These are phyloP conservation scores for Cylloceria caligata DNA, from an alignment of 2,888 invertebrate species.

Conservation along the genomic window DNA sequence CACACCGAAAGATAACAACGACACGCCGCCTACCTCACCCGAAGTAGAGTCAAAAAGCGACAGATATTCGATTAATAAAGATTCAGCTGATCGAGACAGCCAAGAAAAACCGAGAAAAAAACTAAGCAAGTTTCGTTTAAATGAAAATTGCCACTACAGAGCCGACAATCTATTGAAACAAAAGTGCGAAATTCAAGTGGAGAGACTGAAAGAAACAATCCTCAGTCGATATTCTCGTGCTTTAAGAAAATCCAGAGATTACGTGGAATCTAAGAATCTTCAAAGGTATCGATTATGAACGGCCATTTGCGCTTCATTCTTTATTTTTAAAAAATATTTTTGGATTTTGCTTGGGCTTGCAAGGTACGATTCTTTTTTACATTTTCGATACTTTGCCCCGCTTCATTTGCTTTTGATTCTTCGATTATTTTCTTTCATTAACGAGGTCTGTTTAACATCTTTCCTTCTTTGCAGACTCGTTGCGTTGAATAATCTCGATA, in stretches of 20 bases:
- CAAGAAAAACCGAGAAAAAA: slow-evolving; percentile 53
- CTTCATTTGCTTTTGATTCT: slow-evolving; percentile 27
- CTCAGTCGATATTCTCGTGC: slow-evolving; percentile 74
- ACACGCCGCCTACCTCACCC: slow-evolving; percentile 31
- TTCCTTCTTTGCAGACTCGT: slow-evolving; percentile 66
- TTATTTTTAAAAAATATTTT: slow-evolving; percentile 23
- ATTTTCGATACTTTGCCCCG: background rate
- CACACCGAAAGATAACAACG: slow-evolving; percentile 26
- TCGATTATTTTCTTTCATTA: slow-evolving; percentile 27
- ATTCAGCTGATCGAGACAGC: background rate
- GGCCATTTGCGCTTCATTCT: slow-evolving; percentile 29
- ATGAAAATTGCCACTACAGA: slow-evolving; percentile 70
- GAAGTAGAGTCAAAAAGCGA: slow-evolving; percentile 60
- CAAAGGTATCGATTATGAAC: slow-evolving; percentile 76
- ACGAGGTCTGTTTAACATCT: background rate
- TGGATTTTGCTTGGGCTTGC: background rate
- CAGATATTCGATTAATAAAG: background rate
- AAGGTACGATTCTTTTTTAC: slow-evolving; percentile 31
- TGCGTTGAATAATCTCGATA: slow-evolving; percentile 73
- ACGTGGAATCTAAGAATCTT: slow-evolving; percentile 76
- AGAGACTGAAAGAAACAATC: slow-evolving; percentile 72
- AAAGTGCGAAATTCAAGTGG: slow-evolving; percentile 72
- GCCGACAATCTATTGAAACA: slow-evolving; percentile 76
- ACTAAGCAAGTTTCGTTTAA: slow-evolving; percentile 65
- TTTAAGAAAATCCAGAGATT: slow-evolving; percentile 77